Evolutionary conservation across 2,888 invertebrate genomes (phyloP), one percentile per base, ranked within the genome.

Genomic region (Pyrrhia umbra): DNA sequence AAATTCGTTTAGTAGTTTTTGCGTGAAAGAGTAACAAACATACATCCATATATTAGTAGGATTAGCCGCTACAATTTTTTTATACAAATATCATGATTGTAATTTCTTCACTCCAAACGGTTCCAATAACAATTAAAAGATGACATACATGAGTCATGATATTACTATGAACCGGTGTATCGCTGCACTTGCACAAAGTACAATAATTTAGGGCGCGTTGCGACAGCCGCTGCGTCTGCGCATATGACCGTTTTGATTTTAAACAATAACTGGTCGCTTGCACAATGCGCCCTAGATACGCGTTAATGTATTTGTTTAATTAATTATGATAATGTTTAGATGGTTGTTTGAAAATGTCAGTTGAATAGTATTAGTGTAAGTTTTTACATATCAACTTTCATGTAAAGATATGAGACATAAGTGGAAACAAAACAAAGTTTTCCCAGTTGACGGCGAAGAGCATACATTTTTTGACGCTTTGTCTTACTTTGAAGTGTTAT

Each of bases 241-340:
- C 70, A 75, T 77, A 72, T 77, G 55, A 65, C 63, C 75, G 77
- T 68, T 68, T 73, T 78, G 75, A 73, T 68, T 78, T 75, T 59
- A 79, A 81, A 83, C 82, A 85, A 83, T 82, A 79, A 71, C 55
- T 73, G 72, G 27, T 20, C 51, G 59, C 57, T 85, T 82, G 76
- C 83, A 61, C 77, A 84, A 84, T 64, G 3, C 51, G 85, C 78
- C 83, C 85, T 78, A 84, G 69, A 76, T 85, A 75, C 55, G 30
- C 47, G 66, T 54, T 66, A 58, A 72, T 70, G 62, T 65, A 50
- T 63, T 39, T 61, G 60, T 60, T 40, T 70, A 54, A 66, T 76
- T 68, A 60, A 68, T 72, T 61, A 50, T 66, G 45, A 64, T 52
- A 71, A 59, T 47, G 34, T 9, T 8, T 4, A 30, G 30, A 30